phyloP scores from a whole-genome alignment of 92 coral and sea anemone species.

The Umimayanthus chanpuru region DNA sequence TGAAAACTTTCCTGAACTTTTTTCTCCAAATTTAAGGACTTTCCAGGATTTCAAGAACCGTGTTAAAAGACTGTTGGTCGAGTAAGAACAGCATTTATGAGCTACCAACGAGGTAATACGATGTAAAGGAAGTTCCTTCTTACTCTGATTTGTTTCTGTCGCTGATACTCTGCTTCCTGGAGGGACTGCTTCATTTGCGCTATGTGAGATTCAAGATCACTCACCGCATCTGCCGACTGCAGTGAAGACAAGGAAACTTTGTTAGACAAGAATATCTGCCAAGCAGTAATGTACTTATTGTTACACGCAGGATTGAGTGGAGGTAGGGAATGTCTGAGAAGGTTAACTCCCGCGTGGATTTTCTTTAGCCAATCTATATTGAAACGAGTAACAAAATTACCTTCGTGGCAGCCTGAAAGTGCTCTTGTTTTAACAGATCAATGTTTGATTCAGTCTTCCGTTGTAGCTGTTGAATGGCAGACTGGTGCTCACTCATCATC shows the following conservation, averaged over 20 bases:
- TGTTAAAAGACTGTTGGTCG: too few species aligned
- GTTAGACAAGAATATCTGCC: not conserved
- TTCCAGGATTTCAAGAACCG: too few species aligned
- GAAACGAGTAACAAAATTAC: conserved; percentile 39
- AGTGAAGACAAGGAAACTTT: not conserved
- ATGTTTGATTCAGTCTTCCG: conserved; percentile 79
- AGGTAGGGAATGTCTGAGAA: not conserved
- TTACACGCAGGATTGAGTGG: not conserved
- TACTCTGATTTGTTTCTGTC: conserved; percentile 88
- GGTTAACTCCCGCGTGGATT: not conserved
- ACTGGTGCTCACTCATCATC: conserved; percentile 78
- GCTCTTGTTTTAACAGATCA: conserved; percentile 78
- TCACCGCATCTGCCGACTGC: conserved; percentile 79
- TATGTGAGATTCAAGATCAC: conserved; percentile 79
- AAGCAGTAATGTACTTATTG: not conserved
- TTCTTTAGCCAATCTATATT: not conserved
- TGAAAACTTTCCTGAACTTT: too few species aligned
- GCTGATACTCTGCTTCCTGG: conserved; percentile 83
- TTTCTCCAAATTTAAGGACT: too few species aligned
- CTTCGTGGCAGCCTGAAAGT: conserved; percentile 72
- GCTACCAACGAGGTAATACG: not conserved
- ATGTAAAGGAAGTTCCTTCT: not conserved
- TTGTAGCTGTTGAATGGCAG: conserved; percentile 79
- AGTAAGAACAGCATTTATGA: not conserved
- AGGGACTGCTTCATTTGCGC: conserved; percentile 78